Base-by-base conservation (phyloP, 2,888 invertebrate species). In the Eucera pruinosa region DNA sequence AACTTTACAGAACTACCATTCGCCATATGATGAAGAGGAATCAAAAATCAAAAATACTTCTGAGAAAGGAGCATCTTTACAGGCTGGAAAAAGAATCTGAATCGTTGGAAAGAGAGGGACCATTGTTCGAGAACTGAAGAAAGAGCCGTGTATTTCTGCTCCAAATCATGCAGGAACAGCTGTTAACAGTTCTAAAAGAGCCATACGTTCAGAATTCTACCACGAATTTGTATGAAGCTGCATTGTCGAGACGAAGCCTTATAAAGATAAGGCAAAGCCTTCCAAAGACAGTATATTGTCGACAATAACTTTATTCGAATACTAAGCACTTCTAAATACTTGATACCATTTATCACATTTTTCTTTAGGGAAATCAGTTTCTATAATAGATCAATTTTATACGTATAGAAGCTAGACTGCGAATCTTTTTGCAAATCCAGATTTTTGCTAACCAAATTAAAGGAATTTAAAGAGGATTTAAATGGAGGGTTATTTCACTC, bases 51-150 rank as follows among this genome's bases (percentile, higher is more conserved):
- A 55, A 57, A 25, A n/a, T 48, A 23, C 54, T 61, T 33, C n/a
- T 25, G 47, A 48, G 20, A 41, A 43, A 30, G 20, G 30, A 18
- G 36, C 30, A 23, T 33, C 60, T 66, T 27, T 47, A 54, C n/a
- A 9, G 36, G 23, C 43, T 25, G 27, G 20, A 2, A 11, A 33
- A 71, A 43, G 70, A 23, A 43, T 60, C 61, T 48, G 70, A 73
- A 69, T 73, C 39, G 33, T 33, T 7, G 33, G 33, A 33, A 7
- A 33, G 33, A 23, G 43, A 36, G 41, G 48, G 47, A 48, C n/a
- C 61, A 61, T 73, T 73, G 73, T 73, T 69, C 61, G 61, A 62
- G 61, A 73, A 62, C 61, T 33, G 48, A 52, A 25, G 47, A 73
- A 61, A 48, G 55, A 62, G 33, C 30, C 9, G 18, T 30, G 25